Evolutionary conservation across 37 sponge, comb jelly and placozoan species (phyloP), one percentile per base, ranked within the genome.

Genomic region (Petrosia ficiformis): DNA sequence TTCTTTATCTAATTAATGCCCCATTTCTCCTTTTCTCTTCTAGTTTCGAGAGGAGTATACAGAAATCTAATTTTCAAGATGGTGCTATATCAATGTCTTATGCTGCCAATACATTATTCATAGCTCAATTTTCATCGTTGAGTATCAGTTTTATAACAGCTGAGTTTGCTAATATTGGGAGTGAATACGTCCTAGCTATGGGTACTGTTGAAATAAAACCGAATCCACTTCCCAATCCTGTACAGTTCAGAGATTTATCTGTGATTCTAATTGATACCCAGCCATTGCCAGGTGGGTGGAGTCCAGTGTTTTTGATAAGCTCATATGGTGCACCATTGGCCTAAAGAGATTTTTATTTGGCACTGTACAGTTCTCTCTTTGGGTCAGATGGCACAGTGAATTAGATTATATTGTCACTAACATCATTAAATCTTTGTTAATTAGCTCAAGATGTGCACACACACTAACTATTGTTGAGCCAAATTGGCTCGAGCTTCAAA

Each of bases 71-170:
- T 11, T n/a, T n/a, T 68, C 19, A 16, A 37, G 6, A 16, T 57
- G 26, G 28, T 26, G 63, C 11, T 26, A 5, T n/a, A 24, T 61
- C 63, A 11, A 6, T 61, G 28, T 24, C 63, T 26, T 61, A 61
- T n/a, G 63, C 25, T n/a, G 63, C 63, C 26, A n/a, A n/a, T 29
- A 61, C 11, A n/a, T n/a, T 61, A 29, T 61, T 26, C 63, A 61
- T 61, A 11, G n/a, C 63, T 26, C 63, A 61, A n/a, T 5, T 29
- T n/a, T 5, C 5, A 11, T n/a, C 26, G 22, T 26, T 22, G 5
- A 5, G 5, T 61, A 29, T 61, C 25, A 26, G n/a, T 22, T n/a
- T 5, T n/a, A 5, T 61, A 5, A 5, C 63, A 26, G 63, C 63
- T 61, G 54, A 48, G 14, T 19, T 48, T 19, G 54, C 54, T 48